Percentiles rank a stretch among this genome's conserved stretches.
phyloP scores from a whole-genome alignment of 1,140 invertebrate genomes.

The Ectropis grisescens region DNA sequence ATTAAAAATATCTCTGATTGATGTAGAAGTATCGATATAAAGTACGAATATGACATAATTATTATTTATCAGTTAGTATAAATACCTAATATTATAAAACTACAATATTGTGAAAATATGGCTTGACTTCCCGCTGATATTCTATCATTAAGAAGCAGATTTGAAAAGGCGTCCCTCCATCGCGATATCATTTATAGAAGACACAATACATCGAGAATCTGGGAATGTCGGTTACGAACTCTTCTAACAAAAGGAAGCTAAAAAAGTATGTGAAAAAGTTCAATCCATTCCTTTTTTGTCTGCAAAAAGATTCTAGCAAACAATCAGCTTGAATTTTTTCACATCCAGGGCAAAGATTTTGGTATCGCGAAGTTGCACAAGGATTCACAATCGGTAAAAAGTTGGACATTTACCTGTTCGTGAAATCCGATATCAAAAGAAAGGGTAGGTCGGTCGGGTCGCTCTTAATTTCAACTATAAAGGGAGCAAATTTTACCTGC shows the following conservation, averaged over 20 bases:
- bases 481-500: conserved; percentile 32
- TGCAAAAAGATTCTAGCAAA: conserved; percentile 49
- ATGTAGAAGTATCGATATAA: too few species aligned
- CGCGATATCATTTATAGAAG: conserved; percentile 44
- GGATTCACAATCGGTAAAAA: conserved; percentile 49
- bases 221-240: conserved; percentile 61
- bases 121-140: conserved; percentile 52
- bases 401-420: conserved; percentile 58
- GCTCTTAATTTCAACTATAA: conserved; percentile 42
- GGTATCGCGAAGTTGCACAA: conserved; percentile 58
- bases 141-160: conserved; percentile 53
- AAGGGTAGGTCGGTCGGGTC: conserved; percentile 54
- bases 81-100: conserved; percentile 25
- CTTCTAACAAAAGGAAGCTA: conserved; percentile 54
- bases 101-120: conserved; percentile 57
- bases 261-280: conserved; percentile 54
- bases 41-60: too few species aligned
- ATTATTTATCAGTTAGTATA: too few species aligned
- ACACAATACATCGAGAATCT: conserved; percentile 51
- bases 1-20: too few species aligned
- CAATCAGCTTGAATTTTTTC: conserved; percentile 48
- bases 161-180: conserved; percentile 31
- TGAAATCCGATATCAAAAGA: conserved; percentile 63
- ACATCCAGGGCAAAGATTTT: conserved; percentile 48
- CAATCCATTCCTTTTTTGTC: conserved; percentile 44